These are phyloP conservation scores for Ormyrus labotus DNA, from an alignment of 2,888 invertebrate genomes.

Conservation along the genomic window DNA sequence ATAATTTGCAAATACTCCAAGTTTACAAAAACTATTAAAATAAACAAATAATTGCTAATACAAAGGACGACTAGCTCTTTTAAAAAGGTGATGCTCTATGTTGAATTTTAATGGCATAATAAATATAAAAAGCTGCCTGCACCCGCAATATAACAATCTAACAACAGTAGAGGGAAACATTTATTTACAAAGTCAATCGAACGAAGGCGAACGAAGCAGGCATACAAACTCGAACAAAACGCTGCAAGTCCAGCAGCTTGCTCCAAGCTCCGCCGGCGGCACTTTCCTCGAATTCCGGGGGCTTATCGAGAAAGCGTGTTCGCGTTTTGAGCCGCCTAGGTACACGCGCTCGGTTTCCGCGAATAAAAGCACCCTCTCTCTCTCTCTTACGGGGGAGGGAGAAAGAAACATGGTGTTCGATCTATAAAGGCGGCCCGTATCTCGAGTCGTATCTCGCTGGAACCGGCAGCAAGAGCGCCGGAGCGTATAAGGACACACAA, in stretches of 20 bases:
- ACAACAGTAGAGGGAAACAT: too few relatives aligned
- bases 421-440: constrained; percentile 67
- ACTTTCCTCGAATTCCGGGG: constrained; percentile 47
- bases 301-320: constrained; percentile 56
- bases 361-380: constrained; percentile 60
- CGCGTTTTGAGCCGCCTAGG: constrained; percentile 47
- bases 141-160: too few relatives aligned
- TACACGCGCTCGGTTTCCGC: constrained; percentile 49
- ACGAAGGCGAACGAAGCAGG: background rate
- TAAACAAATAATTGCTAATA: too few relatives aligned
- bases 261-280: constrained; percentile 41
- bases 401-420: constrained; percentile 70
- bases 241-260: background rate
- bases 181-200: too few relatives aligned
- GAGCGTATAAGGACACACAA: constrained; percentile 67
- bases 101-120: too few relatives aligned
- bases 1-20: too few relatives aligned
- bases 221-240: constrained; percentile 37
- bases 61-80: too few relatives aligned
- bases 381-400: constrained; percentile 23
- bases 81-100: too few relatives aligned
- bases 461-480: constrained; percentile 51
- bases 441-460: constrained; percentile 66
- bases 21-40: too few relatives aligned
- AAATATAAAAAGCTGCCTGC: too few relatives aligned